These are phyloP conservation scores for Dendronephthya gigantea DNA, from an alignment of 64 coral and sea anemone species.

Conservation along the genomic window DNA sequence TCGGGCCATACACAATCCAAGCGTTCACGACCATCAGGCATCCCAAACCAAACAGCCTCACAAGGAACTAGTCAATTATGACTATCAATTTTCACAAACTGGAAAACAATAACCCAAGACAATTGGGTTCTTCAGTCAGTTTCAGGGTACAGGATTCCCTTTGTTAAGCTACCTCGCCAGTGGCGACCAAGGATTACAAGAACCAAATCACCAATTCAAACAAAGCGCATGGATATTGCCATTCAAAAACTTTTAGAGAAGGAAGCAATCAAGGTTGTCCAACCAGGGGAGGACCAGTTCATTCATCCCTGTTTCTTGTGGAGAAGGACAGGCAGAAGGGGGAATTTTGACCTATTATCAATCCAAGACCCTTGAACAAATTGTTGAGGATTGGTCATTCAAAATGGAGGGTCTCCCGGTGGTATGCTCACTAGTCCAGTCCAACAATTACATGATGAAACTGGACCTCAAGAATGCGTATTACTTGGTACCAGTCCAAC, in stretches of 20 bases:
- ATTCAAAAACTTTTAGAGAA: slow-evolving; percentile 30
- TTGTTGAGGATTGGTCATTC: slow-evolving; percentile 16
- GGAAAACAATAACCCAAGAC: neutral
- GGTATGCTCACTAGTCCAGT: neutral
- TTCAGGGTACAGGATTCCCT: neutral
- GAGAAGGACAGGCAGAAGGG: slow-evolving; percentile 14
- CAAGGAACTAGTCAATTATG: no score
- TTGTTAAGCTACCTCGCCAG: neutral
- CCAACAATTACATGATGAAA: slow-evolving; percentile 33
- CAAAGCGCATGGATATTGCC: slow-evolving; percentile 3
- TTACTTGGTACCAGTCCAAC: neutral
- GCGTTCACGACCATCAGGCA: neutral
- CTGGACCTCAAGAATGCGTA: slow-evolving; percentile 35
- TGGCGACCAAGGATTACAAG: neutral
- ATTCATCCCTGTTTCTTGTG: slow-evolving; percentile 37
- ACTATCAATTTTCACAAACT: neutral
- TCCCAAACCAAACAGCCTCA: neutral
- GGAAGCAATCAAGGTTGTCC: neutral
- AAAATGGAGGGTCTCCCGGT: slow-evolving; percentile 16
- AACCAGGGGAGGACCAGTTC: slow-evolving; percentile 1
- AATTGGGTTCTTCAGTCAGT: neutral
- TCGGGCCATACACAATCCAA: neutral
- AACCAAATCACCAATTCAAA: neutral
- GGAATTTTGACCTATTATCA: slow-evolving; percentile 40
- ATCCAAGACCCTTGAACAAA: slow-evolving; percentile 22